Conservation (phyloP, 2,797 vertebrate species). For the Halcyon badia region DNA sequence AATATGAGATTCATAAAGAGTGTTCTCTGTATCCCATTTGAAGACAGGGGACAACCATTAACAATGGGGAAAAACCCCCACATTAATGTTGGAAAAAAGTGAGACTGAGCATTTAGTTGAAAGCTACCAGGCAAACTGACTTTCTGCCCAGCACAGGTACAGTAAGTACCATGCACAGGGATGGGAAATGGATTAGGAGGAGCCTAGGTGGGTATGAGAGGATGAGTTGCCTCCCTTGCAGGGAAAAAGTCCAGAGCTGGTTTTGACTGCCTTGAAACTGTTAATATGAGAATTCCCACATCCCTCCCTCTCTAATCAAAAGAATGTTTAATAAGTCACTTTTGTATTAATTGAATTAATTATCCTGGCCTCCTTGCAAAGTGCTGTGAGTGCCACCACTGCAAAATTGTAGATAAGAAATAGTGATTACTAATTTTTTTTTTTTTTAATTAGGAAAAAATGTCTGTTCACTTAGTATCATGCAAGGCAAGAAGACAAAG, state of each 20-base stretch:
- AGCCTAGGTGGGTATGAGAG: background rate
- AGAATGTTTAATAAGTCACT: background rate
- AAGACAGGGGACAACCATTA: background rate
- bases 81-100: background rate
- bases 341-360: background rate
- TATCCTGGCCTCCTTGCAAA: background rate
- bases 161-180: background rate
- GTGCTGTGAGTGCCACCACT: background rate
- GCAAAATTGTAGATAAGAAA: background rate
- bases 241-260: background rate
- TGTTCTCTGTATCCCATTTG: accelerated
- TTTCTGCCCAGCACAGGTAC: background rate
- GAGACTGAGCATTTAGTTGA: background rate
- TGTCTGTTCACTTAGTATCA: background rate
- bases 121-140: background rate
- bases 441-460: background rate
- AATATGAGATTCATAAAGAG: background rate
- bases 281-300: background rate
- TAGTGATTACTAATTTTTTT: background rate
- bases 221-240: background rate
- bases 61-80: background rate
- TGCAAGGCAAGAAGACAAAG: background rate
- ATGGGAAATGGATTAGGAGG: background rate
- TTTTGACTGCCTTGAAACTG: background rate
- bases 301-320: background rate